Percentiles rank a stretch among this genome's conserved stretches.
phyloP scores from a whole-genome alignment of 2,113 vertebrate species.

The Rhinopithecus roxellana region DNA sequence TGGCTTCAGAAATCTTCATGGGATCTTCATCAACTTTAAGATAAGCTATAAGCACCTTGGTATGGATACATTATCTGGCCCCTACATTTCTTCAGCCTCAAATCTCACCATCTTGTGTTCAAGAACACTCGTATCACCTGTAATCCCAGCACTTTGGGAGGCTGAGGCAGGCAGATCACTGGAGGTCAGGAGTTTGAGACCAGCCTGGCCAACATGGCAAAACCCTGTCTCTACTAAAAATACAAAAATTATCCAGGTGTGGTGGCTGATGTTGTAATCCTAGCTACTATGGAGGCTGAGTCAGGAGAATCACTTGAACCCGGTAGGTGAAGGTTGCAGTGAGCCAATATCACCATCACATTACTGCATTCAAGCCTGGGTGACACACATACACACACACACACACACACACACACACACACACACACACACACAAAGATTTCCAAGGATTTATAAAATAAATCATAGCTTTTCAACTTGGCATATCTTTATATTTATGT shows the following conservation, averaged over 20 bases:
- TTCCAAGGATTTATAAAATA: not conserved
- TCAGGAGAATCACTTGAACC: too few relatives aligned
- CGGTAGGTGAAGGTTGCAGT: too few relatives aligned
- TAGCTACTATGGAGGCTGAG: too few relatives aligned
- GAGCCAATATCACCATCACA: too few relatives aligned
- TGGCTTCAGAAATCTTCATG: not conserved
- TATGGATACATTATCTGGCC: not conserved
- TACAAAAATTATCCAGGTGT: too few relatives aligned
- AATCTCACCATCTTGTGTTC: not conserved
- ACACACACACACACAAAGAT: not conserved
- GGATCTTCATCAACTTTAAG: not conserved
- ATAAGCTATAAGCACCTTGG: not conserved
- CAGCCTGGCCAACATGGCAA: too few relatives aligned
- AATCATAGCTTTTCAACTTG: not conserved
- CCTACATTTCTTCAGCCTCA: not conserved
- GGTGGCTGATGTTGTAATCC: too few relatives aligned
- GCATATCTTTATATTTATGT: not conserved
- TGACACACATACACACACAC: too few relatives aligned
- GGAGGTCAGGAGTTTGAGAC: too few relatives aligned
- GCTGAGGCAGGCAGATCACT: not conserved
- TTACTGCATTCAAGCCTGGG: too few relatives aligned
- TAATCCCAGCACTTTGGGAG: not conserved
- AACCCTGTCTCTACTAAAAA: too few relatives aligned
- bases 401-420: too few relatives aligned
- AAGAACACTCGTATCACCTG: not conserved